These are phyloP conservation scores for Rostratula benghalensis DNA, from an alignment of 2,113 vertebrate genomes.

Conservation along the genomic window DNA sequence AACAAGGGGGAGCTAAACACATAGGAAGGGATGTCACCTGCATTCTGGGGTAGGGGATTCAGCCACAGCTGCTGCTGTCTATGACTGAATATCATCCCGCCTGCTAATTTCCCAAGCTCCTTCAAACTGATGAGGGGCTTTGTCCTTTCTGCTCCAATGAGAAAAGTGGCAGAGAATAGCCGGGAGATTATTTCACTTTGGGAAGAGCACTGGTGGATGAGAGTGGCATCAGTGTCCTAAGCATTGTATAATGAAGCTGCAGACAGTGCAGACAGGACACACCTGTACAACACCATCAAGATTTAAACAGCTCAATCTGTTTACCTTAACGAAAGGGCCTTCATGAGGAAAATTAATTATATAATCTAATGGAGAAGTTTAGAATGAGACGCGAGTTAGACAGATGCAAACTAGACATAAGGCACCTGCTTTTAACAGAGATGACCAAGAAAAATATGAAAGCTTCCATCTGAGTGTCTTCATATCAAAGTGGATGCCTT, in stretches of 20 bases:
- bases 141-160: not conserved
- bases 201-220: not conserved
- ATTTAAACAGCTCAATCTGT: not conserved
- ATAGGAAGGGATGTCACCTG: not conserved
- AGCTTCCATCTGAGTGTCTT: not conserved
- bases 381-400: not conserved
- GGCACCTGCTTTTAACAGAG: not conserved
- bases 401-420: not conserved
- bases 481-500: not conserved
- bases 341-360: not conserved
- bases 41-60: not conserved
- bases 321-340: not conserved
- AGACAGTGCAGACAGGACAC: rapidly evolving
- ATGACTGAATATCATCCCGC: not conserved
- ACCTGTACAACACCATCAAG: not conserved
- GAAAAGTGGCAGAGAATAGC: not conserved
- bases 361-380: not conserved
- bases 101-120: not conserved
- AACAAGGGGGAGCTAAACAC: not conserved
- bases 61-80: not conserved
- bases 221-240: not conserved
- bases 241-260: rapidly evolving
- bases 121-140: not conserved
- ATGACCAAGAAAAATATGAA: not conserved
- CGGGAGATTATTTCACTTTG: not conserved